A percentile compares a stretch with the other conserved stretches of the same genome.
These are phyloP conservation scores for Hydrochoerus hydrochaeris DNA, from an alignment of 2,113 vertebrate species.

Conservation along the genomic window DNA sequence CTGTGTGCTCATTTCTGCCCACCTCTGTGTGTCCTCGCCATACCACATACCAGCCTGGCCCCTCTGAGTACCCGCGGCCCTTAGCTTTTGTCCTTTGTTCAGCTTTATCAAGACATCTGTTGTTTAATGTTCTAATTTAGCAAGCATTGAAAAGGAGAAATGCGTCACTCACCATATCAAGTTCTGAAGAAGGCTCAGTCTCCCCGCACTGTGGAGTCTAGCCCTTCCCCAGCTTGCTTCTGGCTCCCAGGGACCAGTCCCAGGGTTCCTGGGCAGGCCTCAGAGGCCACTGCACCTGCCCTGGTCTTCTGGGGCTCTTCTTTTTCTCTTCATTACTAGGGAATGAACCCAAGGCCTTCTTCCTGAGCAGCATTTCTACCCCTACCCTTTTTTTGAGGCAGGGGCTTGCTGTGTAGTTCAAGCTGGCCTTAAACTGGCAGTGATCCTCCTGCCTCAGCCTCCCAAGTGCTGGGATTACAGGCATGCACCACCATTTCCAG, in stretches of 20 bases:
- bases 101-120: background rate
- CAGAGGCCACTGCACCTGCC: fast-evolving
- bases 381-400: background rate
- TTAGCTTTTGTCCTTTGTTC: background rate
- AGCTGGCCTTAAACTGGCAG: background rate
- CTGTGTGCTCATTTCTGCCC: too few relatives aligned
- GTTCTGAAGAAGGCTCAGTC: background rate
- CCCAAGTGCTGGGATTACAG: background rate
- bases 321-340: background rate
- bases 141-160: background rate
- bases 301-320: background rate
- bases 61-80: fast-evolving
- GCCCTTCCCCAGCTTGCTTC: background rate
- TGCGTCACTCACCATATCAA: fast-evolving
- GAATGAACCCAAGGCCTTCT: background rate
- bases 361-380: background rate
- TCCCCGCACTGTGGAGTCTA: fast-evolving
- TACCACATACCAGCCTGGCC: background rate
- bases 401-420: background rate
- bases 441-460: background rate
- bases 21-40: fast-evolving
- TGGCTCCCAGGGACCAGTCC: background rate
- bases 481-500: background rate
- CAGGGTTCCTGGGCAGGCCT: fast-evolving
- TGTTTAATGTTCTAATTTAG: background rate